These are phyloP conservation scores for Rhagophthalmus giganteus DNA, from an alignment of 2,888 invertebrate species.

Conservation along the genomic window DNA sequence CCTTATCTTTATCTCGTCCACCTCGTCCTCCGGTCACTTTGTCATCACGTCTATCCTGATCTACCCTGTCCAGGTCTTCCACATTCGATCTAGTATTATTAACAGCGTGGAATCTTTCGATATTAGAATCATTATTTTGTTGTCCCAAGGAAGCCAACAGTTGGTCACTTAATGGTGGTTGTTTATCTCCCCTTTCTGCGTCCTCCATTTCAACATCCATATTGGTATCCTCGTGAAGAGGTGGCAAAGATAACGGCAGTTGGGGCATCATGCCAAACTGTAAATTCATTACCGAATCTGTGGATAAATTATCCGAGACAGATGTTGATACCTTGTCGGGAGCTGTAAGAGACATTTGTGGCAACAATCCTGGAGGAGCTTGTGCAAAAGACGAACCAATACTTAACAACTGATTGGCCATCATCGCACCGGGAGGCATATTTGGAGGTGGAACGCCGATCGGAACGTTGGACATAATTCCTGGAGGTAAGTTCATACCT, in stretches of 20 bases:
- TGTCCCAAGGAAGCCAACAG: constrained; percentile 54
- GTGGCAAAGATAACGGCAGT: constrained; percentile 54
- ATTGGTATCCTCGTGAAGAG: constrained; percentile 68
- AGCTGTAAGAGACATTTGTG: constrained; percentile 38
- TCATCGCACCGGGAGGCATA: constrained; percentile 50
- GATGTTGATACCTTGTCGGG: constrained; percentile 27
- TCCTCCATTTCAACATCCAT: constrained; percentile 80
- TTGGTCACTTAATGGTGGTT: constrained; percentile 54
- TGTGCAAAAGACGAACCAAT: constrained; percentile 47
- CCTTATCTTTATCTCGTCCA: constrained; percentile 50
- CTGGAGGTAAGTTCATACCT: constrained; percentile 56
- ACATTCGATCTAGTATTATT: constrained; percentile 20
- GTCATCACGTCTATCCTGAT: constrained; percentile 30
- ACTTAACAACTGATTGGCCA: constrained; percentile 53
- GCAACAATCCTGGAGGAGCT: constrained; percentile 44
- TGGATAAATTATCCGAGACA: constrained; percentile 25
- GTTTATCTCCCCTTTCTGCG: constrained; percentile 49
- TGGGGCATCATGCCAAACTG: constrained; percentile 48
- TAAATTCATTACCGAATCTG: constrained; percentile 53
- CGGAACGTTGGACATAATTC: constrained; percentile 59
- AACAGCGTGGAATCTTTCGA: constrained; percentile 32
- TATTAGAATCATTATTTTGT: constrained; percentile 32
- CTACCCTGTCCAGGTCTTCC: constrained; percentile 9
- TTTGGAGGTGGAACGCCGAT: constrained; percentile 63
- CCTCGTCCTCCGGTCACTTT: constrained; percentile 34